Evolutionary conservation across 2,888 invertebrate species (phyloP), one percentile per base, ranked within the genome.

Genomic region (Phengaris alcon): DNA sequence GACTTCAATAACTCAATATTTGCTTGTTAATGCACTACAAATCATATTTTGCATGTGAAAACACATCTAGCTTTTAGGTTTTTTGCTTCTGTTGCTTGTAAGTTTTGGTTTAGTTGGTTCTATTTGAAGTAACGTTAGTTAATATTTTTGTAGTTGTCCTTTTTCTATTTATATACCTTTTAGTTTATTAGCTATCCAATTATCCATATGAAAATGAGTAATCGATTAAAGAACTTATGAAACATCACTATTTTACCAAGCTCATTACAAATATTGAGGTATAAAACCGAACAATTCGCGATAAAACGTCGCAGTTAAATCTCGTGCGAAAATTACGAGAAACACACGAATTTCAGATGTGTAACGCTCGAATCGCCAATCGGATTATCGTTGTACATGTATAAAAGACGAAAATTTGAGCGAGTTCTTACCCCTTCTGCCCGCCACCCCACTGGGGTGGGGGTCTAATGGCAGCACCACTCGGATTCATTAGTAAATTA

Each of bases 401-500:
- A 91, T 91, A 93, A 93, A 93, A 93, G 92, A 93, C 92, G 91
- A 91, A 91, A 92, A 91, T 90, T 89, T 87, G 84, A 87, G 83
- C 84, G 83, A 82, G 87, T 88, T 90, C 92, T 91, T 91, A 91
- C 90, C 91, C 91, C 91, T 89, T 90, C 84, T 80, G 79, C 81
- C 84, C 84, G 81, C 82, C 82, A 81, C 76, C 75, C 76, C 77
- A 75, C 78, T 76, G 80, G 79, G 77, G 77, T 75, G 81, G 84
- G 84, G 85, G 82, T 84, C 87, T 91, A 91, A 92, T 92, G 90
- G 92, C 89, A 88, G 86, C 88, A 89, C 88, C 90, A 91, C 92
- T 90, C 91, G 91, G 93, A 91, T 93, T 93, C 93, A 93, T 93
- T 94, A 94, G 93, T 91, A 94, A 93, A 93, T 94, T 93, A 93